Conservation (phyloP, 2,113 vertebrate species). For the Atlantisia rogersi region DNA sequence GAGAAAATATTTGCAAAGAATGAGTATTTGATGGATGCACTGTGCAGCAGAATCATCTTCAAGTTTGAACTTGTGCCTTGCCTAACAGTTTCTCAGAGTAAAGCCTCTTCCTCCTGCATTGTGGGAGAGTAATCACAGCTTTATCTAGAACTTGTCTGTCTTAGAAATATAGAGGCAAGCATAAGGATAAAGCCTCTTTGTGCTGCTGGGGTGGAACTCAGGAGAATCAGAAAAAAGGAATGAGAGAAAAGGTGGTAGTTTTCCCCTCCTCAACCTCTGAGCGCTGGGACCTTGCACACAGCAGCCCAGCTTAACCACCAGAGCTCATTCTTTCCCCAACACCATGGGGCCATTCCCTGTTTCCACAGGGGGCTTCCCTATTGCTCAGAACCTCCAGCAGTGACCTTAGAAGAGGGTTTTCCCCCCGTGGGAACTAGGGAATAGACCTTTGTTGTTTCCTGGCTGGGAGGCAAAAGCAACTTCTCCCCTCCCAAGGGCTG, state of each 20-base stretch:
- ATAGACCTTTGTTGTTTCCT: background rate
- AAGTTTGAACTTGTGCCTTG: background rate
- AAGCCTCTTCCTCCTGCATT: background rate
- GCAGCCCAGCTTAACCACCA: fast-evolving
- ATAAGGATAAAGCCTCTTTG: background rate
- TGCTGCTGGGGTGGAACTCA: background rate
- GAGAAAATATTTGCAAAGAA: background rate
- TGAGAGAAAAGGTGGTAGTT: background rate
- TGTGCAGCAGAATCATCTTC: background rate
- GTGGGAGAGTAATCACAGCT: background rate
- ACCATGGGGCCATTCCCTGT: background rate
- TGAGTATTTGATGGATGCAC: background rate
- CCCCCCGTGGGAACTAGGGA: background rate
- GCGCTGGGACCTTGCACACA: background rate
- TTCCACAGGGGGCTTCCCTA: background rate
- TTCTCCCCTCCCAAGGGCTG: background rate
- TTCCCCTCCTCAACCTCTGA: background rate
- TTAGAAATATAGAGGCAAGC: background rate
- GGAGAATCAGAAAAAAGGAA: background rate
- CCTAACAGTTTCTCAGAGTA: background rate
- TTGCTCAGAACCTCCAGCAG: background rate
- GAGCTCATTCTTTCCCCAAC: background rate
- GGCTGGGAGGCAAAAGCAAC: background rate
- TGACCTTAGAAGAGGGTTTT: background rate
- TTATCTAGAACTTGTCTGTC: background rate